Evolutionary conservation across 2,797 vertebrate genomes (phyloP), one percentile per base, ranked within the genome.

Genomic region (Phoeniculus purpureus): DNA sequence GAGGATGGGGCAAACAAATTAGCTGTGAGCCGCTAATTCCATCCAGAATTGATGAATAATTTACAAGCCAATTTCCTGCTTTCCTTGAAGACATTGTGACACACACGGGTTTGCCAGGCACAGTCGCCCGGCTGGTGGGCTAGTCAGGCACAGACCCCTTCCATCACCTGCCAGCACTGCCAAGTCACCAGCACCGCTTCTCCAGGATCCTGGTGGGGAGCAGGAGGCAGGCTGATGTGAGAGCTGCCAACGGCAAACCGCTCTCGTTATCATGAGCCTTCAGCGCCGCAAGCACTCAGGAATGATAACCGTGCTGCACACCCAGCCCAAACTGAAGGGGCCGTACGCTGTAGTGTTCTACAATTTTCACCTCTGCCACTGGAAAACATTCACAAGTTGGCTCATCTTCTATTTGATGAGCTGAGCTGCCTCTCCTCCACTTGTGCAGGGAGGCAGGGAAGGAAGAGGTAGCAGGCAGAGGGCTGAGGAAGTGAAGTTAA

Each of bases 241-340:
- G 27, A 61, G 11, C 43, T 67, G 59, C 76, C 58, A 27, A 21
- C 1, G 3, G 26, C 13, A 85, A 75, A 66, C 12, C 4, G 1
- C 27, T 34, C 4, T 45, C 25, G 17, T 6, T 34, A 2, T 4
- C 17, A 21, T 5, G 9, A 68, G 20, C 37, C 43, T 89, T 67
- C 54, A 70, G 21, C 6, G 1, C 21, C 83, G 80, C 21, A 48
- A 91, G 29, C 0, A 1, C 25, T 15, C 1, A 1, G 34, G 32
- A n/a, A 21, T 4, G 4, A 2, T 26, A 73, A 59, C 12, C 0
- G 0, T 23, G 31, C 12, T 5, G 3, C 47, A 26, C 8, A 17
- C 2, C 26, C 47, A n/a, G 3, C 10, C 23, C 29, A 26, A 7
- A 45, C 23, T 23, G 15, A 14, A 81, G 17, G 31, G 7, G 1